These are phyloP conservation scores for Amphimallon solstitiale DNA, from an alignment of 2,888 invertebrate genomes.

Conservation along the genomic window DNA sequence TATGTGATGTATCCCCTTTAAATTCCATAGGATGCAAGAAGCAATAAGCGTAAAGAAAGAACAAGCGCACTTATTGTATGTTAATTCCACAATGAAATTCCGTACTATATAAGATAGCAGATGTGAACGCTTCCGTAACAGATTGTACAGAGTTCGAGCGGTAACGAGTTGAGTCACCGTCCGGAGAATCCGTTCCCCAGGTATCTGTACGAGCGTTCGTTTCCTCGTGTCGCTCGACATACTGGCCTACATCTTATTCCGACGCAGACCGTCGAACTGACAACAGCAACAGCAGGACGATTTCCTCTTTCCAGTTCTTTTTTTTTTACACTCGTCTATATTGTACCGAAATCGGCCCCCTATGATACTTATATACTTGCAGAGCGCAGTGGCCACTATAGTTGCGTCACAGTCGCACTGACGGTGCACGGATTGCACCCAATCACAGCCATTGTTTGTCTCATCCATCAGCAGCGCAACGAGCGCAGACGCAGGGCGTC, in stretches of 20 bases:
- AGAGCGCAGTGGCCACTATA: constrained; percentile 38
- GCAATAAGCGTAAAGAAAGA: background rate
- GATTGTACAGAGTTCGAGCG: background rate
- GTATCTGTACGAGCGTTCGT: background rate
- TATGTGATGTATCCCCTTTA: background rate
- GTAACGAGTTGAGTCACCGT: constrained; percentile 13
- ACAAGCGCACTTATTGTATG: background rate
- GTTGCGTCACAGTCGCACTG: constrained; percentile 58
- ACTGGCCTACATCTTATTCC: constrained; percentile 37
- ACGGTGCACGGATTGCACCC: constrained; percentile 63
- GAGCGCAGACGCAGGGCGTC: constrained; percentile 59
- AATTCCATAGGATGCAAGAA: background rate
- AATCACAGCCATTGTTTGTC: constrained; percentile 63
- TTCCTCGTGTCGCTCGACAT: constrained; percentile 19
- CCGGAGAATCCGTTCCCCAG: constrained; percentile 26
- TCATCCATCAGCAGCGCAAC: constrained; percentile 54
- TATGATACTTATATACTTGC: constrained; percentile 7
- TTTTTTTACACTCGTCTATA: constrained; percentile 9
- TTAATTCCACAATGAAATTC: too few species aligned
- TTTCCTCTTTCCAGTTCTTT: constrained; percentile 8
- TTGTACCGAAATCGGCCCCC: constrained; percentile 10
- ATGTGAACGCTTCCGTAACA: too few species aligned
- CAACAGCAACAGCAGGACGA: constrained; percentile 8
- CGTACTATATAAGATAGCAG: too few species aligned
- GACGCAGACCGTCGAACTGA: constrained; percentile 16